A percentile compares a stretch with the other conserved stretches of the same genome.
These are phyloP conservation scores for Epiblema foenella DNA, from an alignment of 2,888 invertebrate species.

Conservation along the genomic window DNA sequence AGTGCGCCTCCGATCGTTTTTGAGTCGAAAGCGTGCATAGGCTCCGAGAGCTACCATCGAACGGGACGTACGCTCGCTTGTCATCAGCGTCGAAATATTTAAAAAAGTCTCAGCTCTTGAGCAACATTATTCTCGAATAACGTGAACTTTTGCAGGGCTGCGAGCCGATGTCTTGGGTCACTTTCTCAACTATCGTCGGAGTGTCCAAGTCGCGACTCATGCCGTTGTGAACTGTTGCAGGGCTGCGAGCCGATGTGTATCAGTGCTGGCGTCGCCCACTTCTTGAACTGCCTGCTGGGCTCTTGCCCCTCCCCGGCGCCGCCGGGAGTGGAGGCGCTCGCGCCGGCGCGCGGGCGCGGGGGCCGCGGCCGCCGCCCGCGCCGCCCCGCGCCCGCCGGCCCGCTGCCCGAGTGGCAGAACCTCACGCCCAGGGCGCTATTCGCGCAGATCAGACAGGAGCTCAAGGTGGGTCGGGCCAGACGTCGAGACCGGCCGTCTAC, in stretches of 20 bases:
- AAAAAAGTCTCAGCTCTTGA: too few species aligned
- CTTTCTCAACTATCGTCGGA: too few species aligned
- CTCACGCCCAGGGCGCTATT: conserved; percentile 89
- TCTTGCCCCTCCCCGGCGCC: conserved; percentile 86
- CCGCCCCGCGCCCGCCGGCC: conserved; percentile 68
- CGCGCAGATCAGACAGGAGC: conserved; percentile 93
- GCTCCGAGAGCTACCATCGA: too few species aligned
- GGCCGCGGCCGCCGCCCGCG: conserved; percentile 86
- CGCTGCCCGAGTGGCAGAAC: conserved; percentile 57
- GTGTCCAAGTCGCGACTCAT: too few species aligned
- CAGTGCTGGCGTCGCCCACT: conserved; percentile 96
- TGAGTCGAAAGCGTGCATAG: too few species aligned
- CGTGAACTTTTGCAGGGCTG: conserved; percentile 83
- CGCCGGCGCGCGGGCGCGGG: conserved; percentile 75
- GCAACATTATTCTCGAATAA: too few species aligned
- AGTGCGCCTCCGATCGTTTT: too few species aligned
- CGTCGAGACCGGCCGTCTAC: too few species aligned
- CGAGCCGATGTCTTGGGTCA: conserved; percentile 96
- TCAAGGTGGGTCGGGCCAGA: conserved; percentile 71
- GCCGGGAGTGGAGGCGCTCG: conserved; percentile 59
- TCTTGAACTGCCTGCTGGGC: conserved; percentile 97
- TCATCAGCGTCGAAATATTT: too few species aligned
- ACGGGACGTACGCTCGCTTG: too few species aligned
- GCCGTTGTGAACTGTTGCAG: conserved; percentile 64
- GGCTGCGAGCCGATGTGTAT: conserved; percentile 95